phyloP scores from a whole-genome alignment of 2,888 invertebrate species.

The Lomographa bimaculata region DNA sequence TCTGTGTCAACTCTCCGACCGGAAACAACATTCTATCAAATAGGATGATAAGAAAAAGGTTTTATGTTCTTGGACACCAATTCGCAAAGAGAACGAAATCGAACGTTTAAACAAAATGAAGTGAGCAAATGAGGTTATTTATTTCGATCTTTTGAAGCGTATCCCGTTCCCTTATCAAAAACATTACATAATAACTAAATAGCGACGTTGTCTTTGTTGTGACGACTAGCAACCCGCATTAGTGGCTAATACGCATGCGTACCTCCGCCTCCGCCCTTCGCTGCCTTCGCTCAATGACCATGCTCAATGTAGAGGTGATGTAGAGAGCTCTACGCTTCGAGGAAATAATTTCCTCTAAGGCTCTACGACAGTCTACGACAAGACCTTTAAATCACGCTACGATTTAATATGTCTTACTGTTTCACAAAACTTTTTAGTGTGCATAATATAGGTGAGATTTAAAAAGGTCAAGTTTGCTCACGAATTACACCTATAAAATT shows the following conservation, averaged over 20 bases:
- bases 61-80: neutral
- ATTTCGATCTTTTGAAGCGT: neutral
- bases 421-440: too few species aligned
- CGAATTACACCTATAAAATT: too few species aligned
- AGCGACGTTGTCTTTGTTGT: slow-evolving; percentile 27
- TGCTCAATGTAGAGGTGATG: slow-evolving; percentile 47
- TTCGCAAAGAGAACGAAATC: neutral
- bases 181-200: too few species aligned
- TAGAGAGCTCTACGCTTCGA: too few species aligned
- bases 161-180: neutral
- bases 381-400: too few species aligned
- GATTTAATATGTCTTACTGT: too few species aligned
- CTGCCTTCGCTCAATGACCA: slow-evolving; percentile 73
- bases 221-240: slow-evolving; percentile 46
- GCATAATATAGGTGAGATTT: too few species aligned
- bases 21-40: slow-evolving; percentile 7
- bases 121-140: too few species aligned
- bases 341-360: too few species aligned
- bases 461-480: too few species aligned
- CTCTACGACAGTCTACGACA: too few species aligned
- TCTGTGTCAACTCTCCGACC: slow-evolving; percentile 13
- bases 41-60: neutral
- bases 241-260: slow-evolving; percentile 60
- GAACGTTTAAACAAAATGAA: slow-evolving; percentile 8
- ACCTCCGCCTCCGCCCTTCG: too few species aligned